phyloP scores from a whole-genome alignment of 2,113 vertebrate genomes.

The Callithrix jacchus region DNA sequence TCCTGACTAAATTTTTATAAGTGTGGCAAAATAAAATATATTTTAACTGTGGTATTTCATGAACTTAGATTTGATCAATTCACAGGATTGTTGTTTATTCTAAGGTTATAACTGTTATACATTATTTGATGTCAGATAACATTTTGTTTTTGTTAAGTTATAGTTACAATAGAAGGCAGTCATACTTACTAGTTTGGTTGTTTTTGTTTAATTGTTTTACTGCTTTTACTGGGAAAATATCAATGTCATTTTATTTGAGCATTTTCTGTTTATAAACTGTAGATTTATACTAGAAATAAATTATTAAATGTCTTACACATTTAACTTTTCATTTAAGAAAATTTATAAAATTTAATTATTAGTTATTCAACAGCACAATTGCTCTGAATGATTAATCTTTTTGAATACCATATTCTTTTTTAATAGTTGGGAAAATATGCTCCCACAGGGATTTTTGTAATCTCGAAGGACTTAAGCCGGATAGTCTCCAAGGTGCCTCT shows the following conservation, averaged over 20 bases:
- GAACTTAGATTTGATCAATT: not conserved
- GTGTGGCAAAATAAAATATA: not conserved
- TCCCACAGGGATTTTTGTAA: not conserved
- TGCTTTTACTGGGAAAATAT: not conserved
- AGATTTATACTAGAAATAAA: not conserved
- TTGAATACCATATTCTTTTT: not conserved
- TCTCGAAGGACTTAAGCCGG: not conserved
- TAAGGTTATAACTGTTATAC: not conserved
- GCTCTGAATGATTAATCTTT: not conserved
- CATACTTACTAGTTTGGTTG: not conserved
- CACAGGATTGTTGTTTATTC: not conserved
- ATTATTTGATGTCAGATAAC: not conserved
- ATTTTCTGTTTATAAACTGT: not conserved
- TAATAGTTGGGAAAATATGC: not conserved
- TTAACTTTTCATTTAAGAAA: not conserved
- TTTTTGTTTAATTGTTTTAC: not conserved
- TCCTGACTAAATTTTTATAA: not conserved
- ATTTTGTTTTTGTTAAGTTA: not conserved
- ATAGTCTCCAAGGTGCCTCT: not conserved
- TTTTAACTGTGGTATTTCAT: not conserved
- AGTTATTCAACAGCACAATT: not conserved
- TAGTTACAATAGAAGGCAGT: not conserved
- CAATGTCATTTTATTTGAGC: not conserved
- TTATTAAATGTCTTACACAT: not conserved
- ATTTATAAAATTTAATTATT: not conserved